Evolutionary conservation across 2,113 vertebrate species (phyloP).

Genomic region (Leuciscus idus): DNA sequence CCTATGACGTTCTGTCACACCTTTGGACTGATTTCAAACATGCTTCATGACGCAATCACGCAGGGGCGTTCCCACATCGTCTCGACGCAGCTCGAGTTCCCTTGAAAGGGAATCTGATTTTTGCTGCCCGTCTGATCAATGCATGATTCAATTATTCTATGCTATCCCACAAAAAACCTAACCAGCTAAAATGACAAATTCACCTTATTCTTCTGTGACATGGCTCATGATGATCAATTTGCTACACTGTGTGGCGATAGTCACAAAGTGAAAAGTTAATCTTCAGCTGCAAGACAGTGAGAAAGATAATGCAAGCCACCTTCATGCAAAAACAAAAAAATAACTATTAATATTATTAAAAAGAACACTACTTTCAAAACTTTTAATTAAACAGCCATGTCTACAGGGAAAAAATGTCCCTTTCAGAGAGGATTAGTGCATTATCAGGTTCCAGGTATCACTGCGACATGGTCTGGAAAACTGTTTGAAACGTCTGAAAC

Average conservation of each 20-base stretch:
- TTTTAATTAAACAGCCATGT: constrained; percentile 26
- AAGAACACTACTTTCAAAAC: not conserved
- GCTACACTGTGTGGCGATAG: not conserved
- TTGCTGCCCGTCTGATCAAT: not conserved
- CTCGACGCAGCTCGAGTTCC: no score
- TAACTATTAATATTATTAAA: not conserved
- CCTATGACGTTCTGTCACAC: no score
- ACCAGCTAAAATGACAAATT: constrained; percentile 40
- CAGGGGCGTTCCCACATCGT: no score
- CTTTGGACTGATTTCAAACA: no score
- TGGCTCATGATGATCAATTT: constrained; percentile 32
- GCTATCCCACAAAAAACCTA: not conserved
- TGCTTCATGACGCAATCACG: no score
- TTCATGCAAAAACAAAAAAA: not conserved
- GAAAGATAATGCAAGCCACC: not conserved
- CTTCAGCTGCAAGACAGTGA: not conserved
- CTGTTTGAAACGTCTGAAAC: not conserved
- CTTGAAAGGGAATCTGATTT: not conserved
- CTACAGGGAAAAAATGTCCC: not conserved
- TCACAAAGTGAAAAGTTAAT: not conserved
- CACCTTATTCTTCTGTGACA: not conserved
- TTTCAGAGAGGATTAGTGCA: not conserved
- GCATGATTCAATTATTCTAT: not conserved
- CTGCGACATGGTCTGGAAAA: not conserved
- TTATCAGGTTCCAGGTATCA: not conserved